These are phyloP conservation scores for Eurypyga helias DNA, from an alignment of 2,113 vertebrate genomes.

Conservation along the genomic window DNA sequence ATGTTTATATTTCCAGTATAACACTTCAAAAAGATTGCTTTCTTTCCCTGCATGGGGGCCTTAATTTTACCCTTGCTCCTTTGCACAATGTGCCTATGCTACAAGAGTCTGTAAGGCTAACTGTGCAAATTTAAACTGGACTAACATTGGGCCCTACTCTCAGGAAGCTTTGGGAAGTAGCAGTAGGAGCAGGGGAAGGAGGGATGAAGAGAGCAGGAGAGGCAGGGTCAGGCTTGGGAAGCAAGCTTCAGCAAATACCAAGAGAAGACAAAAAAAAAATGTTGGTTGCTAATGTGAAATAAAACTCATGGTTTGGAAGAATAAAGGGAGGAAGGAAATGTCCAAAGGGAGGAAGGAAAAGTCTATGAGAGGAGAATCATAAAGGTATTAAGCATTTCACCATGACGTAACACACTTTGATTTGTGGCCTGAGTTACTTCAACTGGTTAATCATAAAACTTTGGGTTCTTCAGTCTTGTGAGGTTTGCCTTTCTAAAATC, in stretches of 20 bases:
- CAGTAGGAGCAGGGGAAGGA: not conserved
- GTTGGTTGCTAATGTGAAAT: not conserved
- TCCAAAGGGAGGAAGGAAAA: not conserved
- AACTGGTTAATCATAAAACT: rapidly evolving
- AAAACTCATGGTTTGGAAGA: not conserved
- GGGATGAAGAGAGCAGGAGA: not conserved
- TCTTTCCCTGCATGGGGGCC: not conserved
- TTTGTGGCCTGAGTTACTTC: not conserved
- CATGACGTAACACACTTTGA: not conserved
- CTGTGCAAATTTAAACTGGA: rapidly evolving
- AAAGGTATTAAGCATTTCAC: not conserved
- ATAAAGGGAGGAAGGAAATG: not conserved
- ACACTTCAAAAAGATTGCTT: rapidly evolving
- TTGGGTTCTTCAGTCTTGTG: not conserved
- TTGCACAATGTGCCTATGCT: not conserved
- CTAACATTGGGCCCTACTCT: not conserved
- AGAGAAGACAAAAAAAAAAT: not conserved
- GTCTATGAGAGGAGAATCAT: not conserved
- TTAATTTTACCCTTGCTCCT: not conserved
- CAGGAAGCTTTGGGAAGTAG: not conserved
- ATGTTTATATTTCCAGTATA: not conserved
- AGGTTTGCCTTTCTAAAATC: not conserved
- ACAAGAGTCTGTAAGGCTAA: not conserved
- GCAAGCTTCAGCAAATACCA: not conserved
- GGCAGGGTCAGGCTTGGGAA: not conserved